A percentile compares a stretch with the other conserved stretches of the same genome.
phyloP scores from a whole-genome alignment of 2,113 vertebrate species.

The Gymnorhina tibicen region DNA sequence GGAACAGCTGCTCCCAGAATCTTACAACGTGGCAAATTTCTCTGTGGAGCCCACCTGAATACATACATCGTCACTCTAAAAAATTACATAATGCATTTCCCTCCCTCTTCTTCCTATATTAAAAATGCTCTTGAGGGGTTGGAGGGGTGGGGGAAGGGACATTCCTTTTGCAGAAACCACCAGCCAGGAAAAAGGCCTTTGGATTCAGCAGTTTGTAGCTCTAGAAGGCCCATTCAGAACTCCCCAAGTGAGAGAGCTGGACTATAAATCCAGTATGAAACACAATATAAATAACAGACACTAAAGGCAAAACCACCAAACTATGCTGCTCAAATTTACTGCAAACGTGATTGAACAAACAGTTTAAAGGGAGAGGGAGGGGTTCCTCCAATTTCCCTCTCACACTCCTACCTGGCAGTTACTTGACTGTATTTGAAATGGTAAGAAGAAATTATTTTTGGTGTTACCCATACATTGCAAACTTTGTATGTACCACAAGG shows the following conservation, averaged over 20 bases:
- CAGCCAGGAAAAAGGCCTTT: not conserved
- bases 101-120: not conserved
- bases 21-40: conserved; percentile 44
- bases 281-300: not conserved
- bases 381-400: not conserved
- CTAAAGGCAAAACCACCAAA: not conserved
- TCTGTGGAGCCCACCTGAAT: not conserved
- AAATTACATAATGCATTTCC: not conserved
- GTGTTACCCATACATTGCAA: not conserved
- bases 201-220: not conserved
- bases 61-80: not conserved
- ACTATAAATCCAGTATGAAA: not conserved
- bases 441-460: not conserved
- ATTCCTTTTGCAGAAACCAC: not conserved
- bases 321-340: not conserved
- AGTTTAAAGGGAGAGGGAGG: not conserved
- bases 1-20: not conserved
- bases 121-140: accelerated
- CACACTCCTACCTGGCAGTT: not conserved
- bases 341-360: not conserved
- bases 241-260: not conserved
- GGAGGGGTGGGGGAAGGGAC: not conserved
- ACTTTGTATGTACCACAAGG: accelerated
- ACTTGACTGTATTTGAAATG: not conserved
- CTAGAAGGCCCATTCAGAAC: not conserved